phyloP scores from a whole-genome alignment of 2,797 vertebrate species.

The Spondyliosoma cantharus region DNA sequence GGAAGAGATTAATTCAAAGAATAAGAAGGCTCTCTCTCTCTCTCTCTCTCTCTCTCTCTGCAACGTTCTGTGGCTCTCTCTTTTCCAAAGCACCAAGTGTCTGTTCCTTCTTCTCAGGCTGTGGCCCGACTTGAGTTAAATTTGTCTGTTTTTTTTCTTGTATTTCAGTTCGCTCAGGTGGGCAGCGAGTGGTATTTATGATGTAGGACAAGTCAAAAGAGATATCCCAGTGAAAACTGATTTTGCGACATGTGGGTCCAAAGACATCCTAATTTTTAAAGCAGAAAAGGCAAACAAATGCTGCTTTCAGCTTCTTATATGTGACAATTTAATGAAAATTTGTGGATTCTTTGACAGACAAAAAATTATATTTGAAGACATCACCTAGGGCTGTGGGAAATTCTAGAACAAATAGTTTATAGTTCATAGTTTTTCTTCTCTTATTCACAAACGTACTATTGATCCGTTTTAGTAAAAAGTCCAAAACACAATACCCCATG shows the following conservation, averaged over 20 bases:
- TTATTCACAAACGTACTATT: too few species aligned
- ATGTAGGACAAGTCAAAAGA: background rate
- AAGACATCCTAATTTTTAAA: background rate
- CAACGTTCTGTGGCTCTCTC: background rate
- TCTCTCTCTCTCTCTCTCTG: background rate
- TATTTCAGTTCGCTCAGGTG: background rate
- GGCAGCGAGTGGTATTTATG: background rate
- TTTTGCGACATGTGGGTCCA: too few species aligned
- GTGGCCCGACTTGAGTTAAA: background rate
- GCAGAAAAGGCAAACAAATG: background rate
- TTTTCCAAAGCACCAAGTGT: background rate
- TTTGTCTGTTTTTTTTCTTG: background rate
- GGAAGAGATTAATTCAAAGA: constrained; percentile 59
- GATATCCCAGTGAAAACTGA: background rate
- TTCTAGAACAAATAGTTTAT: too few species aligned
- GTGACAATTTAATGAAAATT: background rate
- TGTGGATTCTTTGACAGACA: background rate
- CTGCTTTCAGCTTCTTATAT: background rate
- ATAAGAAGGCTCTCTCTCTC: constrained; percentile 22
- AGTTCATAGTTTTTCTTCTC: too few species aligned
- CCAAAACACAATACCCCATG: too few species aligned
- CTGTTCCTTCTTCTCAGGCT: constrained; percentile 1
- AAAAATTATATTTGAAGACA: background rate
- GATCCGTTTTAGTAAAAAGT: too few species aligned
- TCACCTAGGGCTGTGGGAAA: background rate